phyloP scores from a whole-genome alignment of 2,113 vertebrate species.

The Atlantisia rogersi region DNA sequence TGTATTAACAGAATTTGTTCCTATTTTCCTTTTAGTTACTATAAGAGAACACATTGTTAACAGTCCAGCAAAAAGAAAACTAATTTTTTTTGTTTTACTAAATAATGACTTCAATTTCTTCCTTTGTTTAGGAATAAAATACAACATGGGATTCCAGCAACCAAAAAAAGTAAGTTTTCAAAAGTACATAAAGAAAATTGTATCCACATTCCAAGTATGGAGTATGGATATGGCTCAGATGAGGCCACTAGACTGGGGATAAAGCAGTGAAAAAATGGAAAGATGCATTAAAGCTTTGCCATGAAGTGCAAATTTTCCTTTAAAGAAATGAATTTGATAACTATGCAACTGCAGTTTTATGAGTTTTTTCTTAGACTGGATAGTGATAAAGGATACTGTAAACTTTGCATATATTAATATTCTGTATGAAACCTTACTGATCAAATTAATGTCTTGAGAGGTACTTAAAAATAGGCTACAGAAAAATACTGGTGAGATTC shows the following conservation, averaged over 20 bases:
- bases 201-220: background rate
- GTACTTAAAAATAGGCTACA: rapidly evolving
- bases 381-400: constrained; percentile 6
- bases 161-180: constrained; percentile 73
- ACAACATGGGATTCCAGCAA: constrained; percentile 74
- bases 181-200: background rate
- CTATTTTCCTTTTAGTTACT: background rate
- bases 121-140: constrained; percentile 78
- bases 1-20: background rate
- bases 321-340: constrained; percentile 14
- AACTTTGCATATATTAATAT: constrained; percentile 5
- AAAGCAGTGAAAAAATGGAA: background rate
- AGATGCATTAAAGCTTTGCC: background rate
- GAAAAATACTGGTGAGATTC: constrained; percentile 15
- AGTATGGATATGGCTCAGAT: background rate
- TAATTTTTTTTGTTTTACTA: background rate
- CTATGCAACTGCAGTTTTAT: constrained; percentile 11
- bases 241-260: background rate
- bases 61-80: background rate
- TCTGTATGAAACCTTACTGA: background rate
- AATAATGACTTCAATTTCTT: constrained; percentile 51
- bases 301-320: background rate
- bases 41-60: background rate
- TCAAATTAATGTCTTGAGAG: background rate
- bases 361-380: background rate